Evolutionary conservation across 2,888 invertebrate species (phyloP), one percentile per base, ranked within the genome.

Genomic region (Clostera curtula): DNA sequence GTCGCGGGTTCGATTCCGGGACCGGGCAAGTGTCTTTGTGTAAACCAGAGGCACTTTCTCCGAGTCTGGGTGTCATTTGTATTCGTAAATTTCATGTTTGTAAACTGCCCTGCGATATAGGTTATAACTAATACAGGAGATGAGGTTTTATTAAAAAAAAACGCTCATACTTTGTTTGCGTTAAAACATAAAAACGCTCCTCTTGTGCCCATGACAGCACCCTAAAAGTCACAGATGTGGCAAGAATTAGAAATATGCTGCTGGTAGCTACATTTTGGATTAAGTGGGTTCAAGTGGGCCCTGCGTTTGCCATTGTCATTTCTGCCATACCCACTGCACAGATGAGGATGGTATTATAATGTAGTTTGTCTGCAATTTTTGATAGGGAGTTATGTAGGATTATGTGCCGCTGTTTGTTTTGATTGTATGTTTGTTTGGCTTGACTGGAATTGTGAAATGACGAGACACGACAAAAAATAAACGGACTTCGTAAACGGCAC

Each of bases 241-340:
- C 50, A 62, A 61, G 66, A 66, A 70, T 70, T 69, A 70, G 57
- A 64, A 59, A 62, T 60, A 64, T 63, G 61, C 62, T 52, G 22
- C 32, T 23, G 38, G 24, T 13, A 43, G n/a, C n/a, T n/a, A n/a
- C 36, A 38, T 13, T 41, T 42, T 44, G 69, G 71, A 71, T 71
- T 71, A 71, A 68, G 64, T 66, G 63, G 60, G 49, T 57, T 64
- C 52, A 50, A 55, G 56, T 46, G 37, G 25, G 24, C 47, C 49
- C 62, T 31, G 35, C 28, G 38, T 31, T 45, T 37, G 57, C 56
- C 44, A 58, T 59, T 65, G 64, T 62, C 63, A 61, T 69, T 65
- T 50, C 52, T 50, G 49, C 22, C 32, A 29, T 36, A 37, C 7
- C 12, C 20, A 7, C 23, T 15, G 5, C 15, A 49, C 56, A 56